Evolutionary conservation across 2,888 invertebrate genomes (phyloP), one percentile per base, ranked within the genome.

Genomic region (Tethea ocularis): DNA sequence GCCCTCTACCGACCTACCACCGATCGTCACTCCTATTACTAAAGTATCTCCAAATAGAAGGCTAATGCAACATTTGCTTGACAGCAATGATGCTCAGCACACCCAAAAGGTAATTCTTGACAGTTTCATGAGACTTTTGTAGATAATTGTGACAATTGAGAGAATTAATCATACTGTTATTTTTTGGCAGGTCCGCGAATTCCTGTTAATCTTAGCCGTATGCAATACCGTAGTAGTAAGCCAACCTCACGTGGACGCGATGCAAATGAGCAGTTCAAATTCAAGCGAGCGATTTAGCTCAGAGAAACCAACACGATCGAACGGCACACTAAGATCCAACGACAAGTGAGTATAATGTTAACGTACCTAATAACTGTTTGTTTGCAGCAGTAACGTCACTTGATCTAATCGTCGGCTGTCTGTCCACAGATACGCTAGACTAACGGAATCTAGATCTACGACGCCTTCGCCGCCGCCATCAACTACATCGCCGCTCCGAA

Each of bases 161-260:
- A 22, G 11, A 22, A 54, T 26, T 13, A 33, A 33, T 33, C 33
- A 33, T 33, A 13, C 13, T 33, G 33, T 33, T 38, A 46, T 24
- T 58, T 26, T 61, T 58, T 26, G n/a, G 88, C 94, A 96, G 80
- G 95, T 97, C 36, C 96, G 96, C 74, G 98, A 98, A 83, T 99
- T 99, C 88, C 95, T 99, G 67, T 86, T 99, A 62, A 95, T 98
- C 24, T 93, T 99, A 86, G 97, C 99, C 17, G 95, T 99, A 62
- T 99, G 99, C 88, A 99, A 99, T 91, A 99, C 99, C 0, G 99
- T 99, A 8, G 97, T 99, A 58, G 99, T 99, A 57, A 97, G 98
- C 68, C 96, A 97, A 82, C 98, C 98, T 8, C 95, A 95, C 85
- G 92, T 94, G 51, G 95, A 95, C 82, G 75, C 86, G 38, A 96